Conservation (phyloP, 2,888 invertebrate species). For the Dryobotodes eremita region DNA sequence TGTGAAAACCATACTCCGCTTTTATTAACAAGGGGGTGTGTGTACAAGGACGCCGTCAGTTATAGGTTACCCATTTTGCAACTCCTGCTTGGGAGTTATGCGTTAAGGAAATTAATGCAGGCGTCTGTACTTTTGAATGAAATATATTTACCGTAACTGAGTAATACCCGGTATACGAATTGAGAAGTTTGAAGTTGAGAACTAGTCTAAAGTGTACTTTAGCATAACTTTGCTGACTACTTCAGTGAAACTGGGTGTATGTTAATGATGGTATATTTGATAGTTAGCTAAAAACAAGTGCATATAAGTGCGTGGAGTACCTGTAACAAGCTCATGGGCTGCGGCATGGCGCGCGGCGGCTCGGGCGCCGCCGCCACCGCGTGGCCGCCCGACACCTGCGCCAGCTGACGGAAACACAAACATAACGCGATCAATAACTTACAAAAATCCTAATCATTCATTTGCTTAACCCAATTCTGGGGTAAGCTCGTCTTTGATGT, state of each 20-base stretch:
- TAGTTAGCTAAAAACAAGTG: background rate
- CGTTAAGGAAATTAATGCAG: background rate
- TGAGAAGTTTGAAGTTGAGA: background rate
- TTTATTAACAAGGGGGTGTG: too few species aligned
- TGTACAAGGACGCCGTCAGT: too few species aligned
- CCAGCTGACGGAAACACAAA: constrained; percentile 85
- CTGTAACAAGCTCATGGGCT: constrained; percentile 91
- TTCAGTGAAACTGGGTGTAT: background rate
- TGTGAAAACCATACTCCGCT: too few species aligned
- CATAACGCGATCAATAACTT: too few species aligned
- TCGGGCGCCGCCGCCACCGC: constrained; percentile 91
- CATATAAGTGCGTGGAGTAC: constrained; percentile 67
- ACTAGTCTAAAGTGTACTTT: background rate
- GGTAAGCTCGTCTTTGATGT: too few species aligned
- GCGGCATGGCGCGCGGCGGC: constrained; percentile 73
- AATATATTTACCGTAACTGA: background rate
- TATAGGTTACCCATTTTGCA: background rate
- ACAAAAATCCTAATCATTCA: too few species aligned
- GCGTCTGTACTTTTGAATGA: background rate
- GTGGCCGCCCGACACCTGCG: constrained; percentile 93
- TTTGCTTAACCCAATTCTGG: too few species aligned
- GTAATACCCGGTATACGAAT: background rate
- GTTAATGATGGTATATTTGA: background rate
- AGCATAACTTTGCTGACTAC: background rate
- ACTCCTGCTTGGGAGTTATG: too few species aligned